A percentile compares a stretch with the other conserved stretches of the same genome.
Conservation (phyloP, 2,888 invertebrate species). For the Vesta saturnalis region DNA sequence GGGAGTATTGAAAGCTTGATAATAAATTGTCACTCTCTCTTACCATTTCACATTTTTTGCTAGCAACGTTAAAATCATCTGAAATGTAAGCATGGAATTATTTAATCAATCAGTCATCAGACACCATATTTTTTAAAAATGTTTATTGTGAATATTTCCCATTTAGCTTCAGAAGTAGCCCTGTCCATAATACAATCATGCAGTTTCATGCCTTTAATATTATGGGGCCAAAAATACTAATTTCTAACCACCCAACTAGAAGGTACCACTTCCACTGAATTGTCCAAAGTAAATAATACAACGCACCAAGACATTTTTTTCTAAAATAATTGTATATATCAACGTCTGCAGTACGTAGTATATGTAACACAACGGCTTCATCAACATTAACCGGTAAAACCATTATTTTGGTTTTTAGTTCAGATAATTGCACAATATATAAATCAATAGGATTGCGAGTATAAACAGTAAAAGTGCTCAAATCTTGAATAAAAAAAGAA, state of each 20-base stretch:
- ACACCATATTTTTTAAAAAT: conserved; percentile 8
- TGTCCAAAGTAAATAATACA: background rate
- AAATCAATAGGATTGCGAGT: background rate
- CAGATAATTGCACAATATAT: conserved; percentile 5
- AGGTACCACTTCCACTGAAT: conserved; percentile 5
- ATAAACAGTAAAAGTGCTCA: conserved; percentile 3
- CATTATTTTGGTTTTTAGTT: conserved; percentile 2
- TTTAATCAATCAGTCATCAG: conserved; percentile 1
- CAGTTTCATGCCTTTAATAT: background rate
- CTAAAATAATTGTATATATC: conserved; percentile 4
- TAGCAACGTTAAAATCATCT: background rate
- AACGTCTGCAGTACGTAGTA: background rate
- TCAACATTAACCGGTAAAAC: background rate
- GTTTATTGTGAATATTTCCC: conserved; percentile 2
- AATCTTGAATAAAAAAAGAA: background rate
- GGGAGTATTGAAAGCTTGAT: too few species aligned
- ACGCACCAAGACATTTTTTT: conserved; percentile 6
- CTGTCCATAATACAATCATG: background rate
- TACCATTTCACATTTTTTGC: background rate
- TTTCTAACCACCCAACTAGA: conserved; percentile 2
- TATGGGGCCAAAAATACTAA: conserved; percentile 5
- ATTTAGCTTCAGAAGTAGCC: background rate
- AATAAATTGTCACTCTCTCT: background rate
- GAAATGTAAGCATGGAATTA: background rate
- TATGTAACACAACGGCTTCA: background rate